phyloP scores from a whole-genome alignment of 2,113 vertebrate genomes.

The Montifringilla adamsi region DNA sequence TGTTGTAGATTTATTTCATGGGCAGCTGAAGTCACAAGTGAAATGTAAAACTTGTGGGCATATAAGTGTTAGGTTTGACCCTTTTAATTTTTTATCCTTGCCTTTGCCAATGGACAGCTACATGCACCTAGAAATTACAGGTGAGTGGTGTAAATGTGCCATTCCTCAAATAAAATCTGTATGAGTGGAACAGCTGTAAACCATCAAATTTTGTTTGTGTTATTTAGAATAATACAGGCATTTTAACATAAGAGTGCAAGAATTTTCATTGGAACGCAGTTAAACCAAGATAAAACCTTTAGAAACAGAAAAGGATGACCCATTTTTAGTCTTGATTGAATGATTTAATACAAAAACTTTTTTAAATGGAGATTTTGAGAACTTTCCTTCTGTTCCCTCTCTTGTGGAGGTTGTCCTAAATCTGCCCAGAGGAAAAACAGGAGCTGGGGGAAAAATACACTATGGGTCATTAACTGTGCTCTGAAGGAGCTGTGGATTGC shows the following conservation, averaged over 20 bases:
- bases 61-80: conserved; percentile 96
- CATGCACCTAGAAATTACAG: conserved; percentile 98
- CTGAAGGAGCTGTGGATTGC: background rate
- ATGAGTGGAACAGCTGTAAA: background rate
- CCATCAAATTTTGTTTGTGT: background rate
- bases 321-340: background rate
- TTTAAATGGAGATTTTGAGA: background rate
- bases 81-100: conserved; percentile 97
- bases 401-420: background rate
- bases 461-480: background rate
- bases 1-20: conserved; percentile 97
- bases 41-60: conserved; percentile 98
- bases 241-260: background rate
- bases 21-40: conserved; percentile 97
- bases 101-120: conserved; percentile 99
- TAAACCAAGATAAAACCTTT: background rate
- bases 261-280: background rate
- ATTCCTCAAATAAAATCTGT: background rate
- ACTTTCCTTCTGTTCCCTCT: background rate
- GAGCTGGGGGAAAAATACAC: background rate
- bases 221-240: background rate
- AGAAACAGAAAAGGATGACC: background rate
- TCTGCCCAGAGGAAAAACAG: background rate
- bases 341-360: background rate
- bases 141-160: conserved; percentile 62